Evolutionary conservation across 2,888 invertebrate species (phyloP), one percentile per base, ranked within the genome.

Genomic region (Plebejus melissa): DNA sequence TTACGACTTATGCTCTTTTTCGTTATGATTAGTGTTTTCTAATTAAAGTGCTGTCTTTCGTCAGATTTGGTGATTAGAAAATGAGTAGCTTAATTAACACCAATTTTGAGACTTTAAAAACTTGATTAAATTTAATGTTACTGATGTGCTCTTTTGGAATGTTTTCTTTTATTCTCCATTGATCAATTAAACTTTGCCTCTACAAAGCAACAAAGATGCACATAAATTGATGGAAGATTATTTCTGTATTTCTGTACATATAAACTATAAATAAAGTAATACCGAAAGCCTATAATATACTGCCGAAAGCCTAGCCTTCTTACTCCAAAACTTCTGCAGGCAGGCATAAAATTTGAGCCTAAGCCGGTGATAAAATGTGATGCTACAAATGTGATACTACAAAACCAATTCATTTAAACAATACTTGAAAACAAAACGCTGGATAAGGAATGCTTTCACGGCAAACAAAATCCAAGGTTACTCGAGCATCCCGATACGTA

Each of bases 401-500:
- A 41, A 41, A 2, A 41, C 46, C 54, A 54, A 54, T 54, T 54
- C 54, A 54, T 54, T 54, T 38, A 36, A 38, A 38, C 22, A 11
- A 71, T 22, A 41, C 28, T 4, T 22, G 58, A 74, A 74, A 36
- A 41, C 41, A 74, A 58, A 57, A 60, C n/a, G 11, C 38, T 38
- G n/a, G 58, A 74, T 58, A 58, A 58, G 38, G 11, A 75, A 50
- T 36, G 72, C 72, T 72, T 72, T 16, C 72, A 70, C 75, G 57
- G 3, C 46, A 38, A 54, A 50, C 32, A 38, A 54, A 36, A 65
- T 65, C 54, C 75, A 58, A 75, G 36, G 41, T 38, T 75, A 41
- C 70, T 28, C 54, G 38, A 57, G 58, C 41, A 50, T 71, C 70
- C 41, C 75, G 38, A 70, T 50, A 70, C 57, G 70, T 75, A 57